Conservation (phyloP, 2,113 vertebrate genomes). For the Thunnus thynnus region DNA sequence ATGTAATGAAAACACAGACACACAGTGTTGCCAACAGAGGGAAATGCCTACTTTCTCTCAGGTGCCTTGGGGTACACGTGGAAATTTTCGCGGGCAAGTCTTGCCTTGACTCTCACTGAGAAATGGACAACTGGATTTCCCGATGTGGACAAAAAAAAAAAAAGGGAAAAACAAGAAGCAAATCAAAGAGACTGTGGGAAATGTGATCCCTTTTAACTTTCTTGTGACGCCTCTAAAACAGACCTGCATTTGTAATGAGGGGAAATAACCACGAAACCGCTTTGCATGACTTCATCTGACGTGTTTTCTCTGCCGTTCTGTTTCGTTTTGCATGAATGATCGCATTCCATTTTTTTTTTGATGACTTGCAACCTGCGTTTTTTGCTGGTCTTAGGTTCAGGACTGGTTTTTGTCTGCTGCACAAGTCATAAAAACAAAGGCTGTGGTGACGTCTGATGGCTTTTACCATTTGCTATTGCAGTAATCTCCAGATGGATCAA, state of each 20-base stretch:
- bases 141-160: slow-evolving; percentile 44
- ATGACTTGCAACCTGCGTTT: neutral
- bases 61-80: slow-evolving; percentile 80
- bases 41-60: slow-evolving; percentile 77
- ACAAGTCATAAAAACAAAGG: slow-evolving; percentile 41
- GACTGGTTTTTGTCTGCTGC: slow-evolving; percentile 29
- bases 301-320: slow-evolving; percentile 68
- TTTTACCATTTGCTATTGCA: slow-evolving; percentile 55
- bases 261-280: slow-evolving; percentile 67
- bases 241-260: slow-evolving; percentile 70
- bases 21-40: slow-evolving; percentile 71
- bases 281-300: slow-evolving; percentile 73
- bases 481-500: slow-evolving; percentile 42
- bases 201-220: slow-evolving; percentile 64
- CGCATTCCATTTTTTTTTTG: slow-evolving; percentile 55
- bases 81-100: slow-evolving; percentile 52
- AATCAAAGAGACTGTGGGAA: slow-evolving; percentile 54
- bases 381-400: slow-evolving; percentile 14
- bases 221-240: slow-evolving; percentile 74
- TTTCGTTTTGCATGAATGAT: slow-evolving; percentile 73
- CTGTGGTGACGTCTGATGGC: slow-evolving; percentile 48
- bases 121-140: slow-evolving; percentile 64
- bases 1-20: slow-evolving; percentile 69
- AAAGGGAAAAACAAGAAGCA: slow-evolving; percentile 44
- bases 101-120: slow-evolving; percentile 52